phyloP scores from a whole-genome alignment of 2,797 vertebrate species.

The Acrocephalus scirpaceus region DNA sequence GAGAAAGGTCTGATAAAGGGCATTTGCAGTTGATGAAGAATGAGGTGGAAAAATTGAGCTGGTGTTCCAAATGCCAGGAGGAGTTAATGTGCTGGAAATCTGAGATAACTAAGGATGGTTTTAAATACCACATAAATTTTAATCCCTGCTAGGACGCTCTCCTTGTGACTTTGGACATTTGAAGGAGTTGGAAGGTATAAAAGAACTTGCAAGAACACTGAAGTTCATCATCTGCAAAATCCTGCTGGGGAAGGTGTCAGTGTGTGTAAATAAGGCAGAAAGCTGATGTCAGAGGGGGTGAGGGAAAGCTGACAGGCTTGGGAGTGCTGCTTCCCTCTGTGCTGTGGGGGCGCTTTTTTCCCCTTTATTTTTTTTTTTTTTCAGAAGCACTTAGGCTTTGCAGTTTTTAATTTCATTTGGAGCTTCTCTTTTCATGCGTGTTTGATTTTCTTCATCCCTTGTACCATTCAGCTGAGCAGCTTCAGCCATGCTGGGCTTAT shows the following conservation, averaged over 20 bases:
- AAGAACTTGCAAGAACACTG: neutral
- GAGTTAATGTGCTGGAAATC: slow-evolving; percentile 49
- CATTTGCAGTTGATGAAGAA: neutral
- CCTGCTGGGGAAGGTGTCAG: neutral
- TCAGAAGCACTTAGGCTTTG: neutral
- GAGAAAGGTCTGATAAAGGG: slow-evolving; percentile 50
- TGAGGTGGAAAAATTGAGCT: slow-evolving; percentile 34
- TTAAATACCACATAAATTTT: neutral
- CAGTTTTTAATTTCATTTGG: slow-evolving; percentile 18
- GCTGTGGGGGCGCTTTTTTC: neutral
- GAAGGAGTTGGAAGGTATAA: neutral
- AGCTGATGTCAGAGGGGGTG: neutral
- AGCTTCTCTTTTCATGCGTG: neutral
- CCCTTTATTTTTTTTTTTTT: fast-evolving
- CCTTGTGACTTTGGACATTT: neutral
- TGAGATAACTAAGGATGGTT: neutral
- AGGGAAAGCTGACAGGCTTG: neutral
- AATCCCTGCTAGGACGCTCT: neutral
- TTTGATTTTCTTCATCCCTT: neutral
- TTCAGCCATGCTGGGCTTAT: neutral
- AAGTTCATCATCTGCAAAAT: neutral
- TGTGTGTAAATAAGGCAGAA: neutral
- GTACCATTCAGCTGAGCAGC: neutral
- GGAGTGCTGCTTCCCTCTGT: neutral
- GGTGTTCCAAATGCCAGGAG: slow-evolving; percentile 24